These are phyloP conservation scores for Tychaedon coryphoeus DNA, from an alignment of 2,113 vertebrate species.

Conservation along the genomic window DNA sequence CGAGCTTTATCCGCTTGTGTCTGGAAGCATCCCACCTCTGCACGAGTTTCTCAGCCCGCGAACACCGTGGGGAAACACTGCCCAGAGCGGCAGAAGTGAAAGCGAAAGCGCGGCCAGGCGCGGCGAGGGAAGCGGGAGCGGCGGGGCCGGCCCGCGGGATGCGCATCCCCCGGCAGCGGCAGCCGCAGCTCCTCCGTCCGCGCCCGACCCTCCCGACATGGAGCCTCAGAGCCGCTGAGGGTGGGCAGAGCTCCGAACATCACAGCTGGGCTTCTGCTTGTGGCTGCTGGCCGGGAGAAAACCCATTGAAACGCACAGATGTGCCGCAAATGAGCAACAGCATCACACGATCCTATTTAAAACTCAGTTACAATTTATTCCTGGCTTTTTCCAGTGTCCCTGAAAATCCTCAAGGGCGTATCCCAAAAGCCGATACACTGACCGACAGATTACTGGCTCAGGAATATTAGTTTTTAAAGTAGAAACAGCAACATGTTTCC, in stretches of 20 bases:
- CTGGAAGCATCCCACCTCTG: neutral
- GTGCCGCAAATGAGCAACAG: neutral
- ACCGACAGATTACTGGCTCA: neutral
- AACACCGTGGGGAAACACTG: rapidly evolving
- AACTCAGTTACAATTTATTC: neutral
- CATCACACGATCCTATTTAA: rapidly evolving
- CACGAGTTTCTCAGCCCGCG: rapidly evolving
- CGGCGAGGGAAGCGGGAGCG: rapidly evolving
- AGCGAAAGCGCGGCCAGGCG: neutral
- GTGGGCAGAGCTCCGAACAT: rapidly evolving
- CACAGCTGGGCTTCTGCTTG: rapidly evolving
- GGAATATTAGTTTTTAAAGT: neutral
- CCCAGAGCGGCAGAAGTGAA: neutral
- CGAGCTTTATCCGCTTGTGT: neutral
- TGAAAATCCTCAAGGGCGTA: neutral
- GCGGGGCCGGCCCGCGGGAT: rapidly evolving
- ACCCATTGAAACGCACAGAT: rapidly evolving
- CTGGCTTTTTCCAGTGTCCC: neutral
- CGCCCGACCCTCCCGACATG: rapidly evolving
- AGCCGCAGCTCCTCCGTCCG: too few relatives aligned
- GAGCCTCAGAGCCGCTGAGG: rapidly evolving
- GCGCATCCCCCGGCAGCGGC: neutral
- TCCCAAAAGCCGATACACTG: neutral
- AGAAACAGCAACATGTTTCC: neutral
- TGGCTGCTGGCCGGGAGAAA: neutral